These are phyloP conservation scores for Timema cristinae DNA, from an alignment of 2,888 invertebrate genomes.

Conservation along the genomic window DNA sequence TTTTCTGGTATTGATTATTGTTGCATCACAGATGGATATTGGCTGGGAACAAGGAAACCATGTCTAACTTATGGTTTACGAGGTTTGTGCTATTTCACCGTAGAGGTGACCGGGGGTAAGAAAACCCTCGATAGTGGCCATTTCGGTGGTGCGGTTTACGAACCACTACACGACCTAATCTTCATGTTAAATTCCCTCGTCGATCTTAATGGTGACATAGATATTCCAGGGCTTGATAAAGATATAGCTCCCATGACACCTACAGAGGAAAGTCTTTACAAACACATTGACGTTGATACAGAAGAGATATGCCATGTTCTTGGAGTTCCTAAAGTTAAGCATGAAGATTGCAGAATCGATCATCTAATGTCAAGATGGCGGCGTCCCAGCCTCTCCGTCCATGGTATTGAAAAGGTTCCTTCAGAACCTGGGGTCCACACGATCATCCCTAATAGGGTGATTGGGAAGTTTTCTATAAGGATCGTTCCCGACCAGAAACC, in stretches of 20 bases:
- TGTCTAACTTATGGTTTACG: conserved; percentile 58
- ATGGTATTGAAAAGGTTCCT: conserved; percentile 59
- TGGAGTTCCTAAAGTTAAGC: conserved; percentile 44
- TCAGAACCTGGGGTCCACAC: conserved; percentile 53
- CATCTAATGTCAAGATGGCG: conserved; percentile 55
- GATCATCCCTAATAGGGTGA: conserved; percentile 50
- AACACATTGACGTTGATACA: conserved; percentile 52
- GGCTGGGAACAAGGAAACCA: conserved; percentile 57
- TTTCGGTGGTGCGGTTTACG: conserved; percentile 54
- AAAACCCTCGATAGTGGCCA: conserved; percentile 57
- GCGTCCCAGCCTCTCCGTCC: conserved; percentile 54
- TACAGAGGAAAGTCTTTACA: conserved; percentile 46
- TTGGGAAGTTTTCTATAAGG: conserved; percentile 57
- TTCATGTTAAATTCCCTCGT: conserved; percentile 49
- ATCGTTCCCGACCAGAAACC: conserved; percentile 56
- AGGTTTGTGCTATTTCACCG: conserved; percentile 53
- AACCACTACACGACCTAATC: conserved; percentile 52
- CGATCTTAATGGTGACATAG: conserved; percentile 50
- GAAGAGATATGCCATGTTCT: conserved; percentile 48
- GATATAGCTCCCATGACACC: conserved; percentile 48
- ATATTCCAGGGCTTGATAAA: conserved; percentile 51
- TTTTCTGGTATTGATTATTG: conserved; percentile 52
- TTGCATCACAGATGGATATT: conserved; percentile 60
- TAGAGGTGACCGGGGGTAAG: conserved; percentile 51
- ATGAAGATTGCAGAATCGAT: conserved; percentile 43